Evolutionary conservation across 1,140 invertebrate species (phyloP).

Genomic region (Anoplophora glabripennis): DNA sequence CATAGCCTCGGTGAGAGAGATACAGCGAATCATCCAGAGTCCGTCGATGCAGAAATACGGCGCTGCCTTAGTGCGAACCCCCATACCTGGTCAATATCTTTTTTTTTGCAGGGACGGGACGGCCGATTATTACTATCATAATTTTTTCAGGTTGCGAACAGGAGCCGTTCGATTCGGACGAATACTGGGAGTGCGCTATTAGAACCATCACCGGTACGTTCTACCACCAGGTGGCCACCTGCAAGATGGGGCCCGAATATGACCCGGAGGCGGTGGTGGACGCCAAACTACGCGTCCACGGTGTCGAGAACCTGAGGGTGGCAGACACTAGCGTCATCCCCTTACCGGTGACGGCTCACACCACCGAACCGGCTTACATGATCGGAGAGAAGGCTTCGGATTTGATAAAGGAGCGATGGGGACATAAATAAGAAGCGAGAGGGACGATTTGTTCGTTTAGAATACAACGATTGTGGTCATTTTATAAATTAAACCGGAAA

Average conservation of each 20-base stretch:
- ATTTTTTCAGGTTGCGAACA: conserved; percentile 51
- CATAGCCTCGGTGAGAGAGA: conserved; percentile 46
- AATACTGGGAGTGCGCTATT: conserved; percentile 74
- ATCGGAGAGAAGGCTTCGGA: conserved; percentile 58
- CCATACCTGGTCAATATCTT: conserved; percentile 42
- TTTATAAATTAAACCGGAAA: too few species aligned
- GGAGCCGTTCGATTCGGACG: conserved; percentile 49
- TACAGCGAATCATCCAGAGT: conserved; percentile 39
- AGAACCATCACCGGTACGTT: conserved; percentile 61
- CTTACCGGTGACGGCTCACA: conserved; percentile 57
- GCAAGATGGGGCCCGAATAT: conserved; percentile 69
- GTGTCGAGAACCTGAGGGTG: conserved; percentile 66
- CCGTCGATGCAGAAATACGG: conserved; percentile 47
- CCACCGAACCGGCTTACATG: conserved; percentile 55
- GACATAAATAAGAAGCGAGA: background rate
- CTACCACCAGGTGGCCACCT: conserved; percentile 70
- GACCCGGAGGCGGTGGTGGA: conserved; percentile 73
- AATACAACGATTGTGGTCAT: too few species aligned
- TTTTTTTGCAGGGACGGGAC: too few species aligned
- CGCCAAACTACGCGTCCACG: conserved; percentile 66
- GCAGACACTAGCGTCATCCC: conserved; percentile 78
- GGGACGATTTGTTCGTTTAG: too few species aligned
- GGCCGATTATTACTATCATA: too few species aligned
- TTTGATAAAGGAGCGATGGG: conserved; percentile 52
- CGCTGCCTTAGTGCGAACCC: conserved; percentile 47